These are phyloP conservation scores for Bruchidius siliquastri DNA, from an alignment of 2,888 invertebrate genomes.

Conservation along the genomic window DNA sequence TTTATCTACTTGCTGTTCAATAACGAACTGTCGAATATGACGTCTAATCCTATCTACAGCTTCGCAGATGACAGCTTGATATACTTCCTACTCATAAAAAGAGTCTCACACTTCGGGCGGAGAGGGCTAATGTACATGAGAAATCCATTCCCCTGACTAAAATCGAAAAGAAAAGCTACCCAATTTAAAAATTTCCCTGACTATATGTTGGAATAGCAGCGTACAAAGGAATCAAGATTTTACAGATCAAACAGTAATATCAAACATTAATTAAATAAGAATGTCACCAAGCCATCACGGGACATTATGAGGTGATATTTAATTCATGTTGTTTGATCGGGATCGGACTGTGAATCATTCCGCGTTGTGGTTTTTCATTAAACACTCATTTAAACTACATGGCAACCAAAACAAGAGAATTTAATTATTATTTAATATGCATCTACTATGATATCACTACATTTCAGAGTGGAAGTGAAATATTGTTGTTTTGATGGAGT, in stretches of 20 bases:
- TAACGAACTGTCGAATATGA: no score
- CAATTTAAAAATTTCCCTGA: no score
- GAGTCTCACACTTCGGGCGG: no score
- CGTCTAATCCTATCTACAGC: no score
- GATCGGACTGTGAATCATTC: not conserved
- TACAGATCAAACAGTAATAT: not conserved
- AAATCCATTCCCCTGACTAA: no score
- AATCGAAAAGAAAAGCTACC: no score
- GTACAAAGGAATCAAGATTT: not conserved
- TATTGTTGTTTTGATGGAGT: not conserved
- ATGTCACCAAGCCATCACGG: not conserved
- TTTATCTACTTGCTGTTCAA: no score
- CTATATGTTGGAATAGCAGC: not conserved
- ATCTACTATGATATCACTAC: not conserved
- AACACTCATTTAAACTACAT: not conserved
- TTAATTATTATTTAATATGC: not conserved
- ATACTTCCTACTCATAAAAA: no score
- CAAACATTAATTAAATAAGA: not conserved
- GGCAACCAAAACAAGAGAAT: not conserved
- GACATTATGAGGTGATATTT: not conserved
- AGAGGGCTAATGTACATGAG: no score
- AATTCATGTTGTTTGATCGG: not conserved
- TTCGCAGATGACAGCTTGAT: no score
- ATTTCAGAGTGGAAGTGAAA: not conserved
- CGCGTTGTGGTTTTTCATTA: not conserved